Evolutionary conservation across 2,888 invertebrate species (phyloP).

Genomic region (Chalcis sispes): DNA sequence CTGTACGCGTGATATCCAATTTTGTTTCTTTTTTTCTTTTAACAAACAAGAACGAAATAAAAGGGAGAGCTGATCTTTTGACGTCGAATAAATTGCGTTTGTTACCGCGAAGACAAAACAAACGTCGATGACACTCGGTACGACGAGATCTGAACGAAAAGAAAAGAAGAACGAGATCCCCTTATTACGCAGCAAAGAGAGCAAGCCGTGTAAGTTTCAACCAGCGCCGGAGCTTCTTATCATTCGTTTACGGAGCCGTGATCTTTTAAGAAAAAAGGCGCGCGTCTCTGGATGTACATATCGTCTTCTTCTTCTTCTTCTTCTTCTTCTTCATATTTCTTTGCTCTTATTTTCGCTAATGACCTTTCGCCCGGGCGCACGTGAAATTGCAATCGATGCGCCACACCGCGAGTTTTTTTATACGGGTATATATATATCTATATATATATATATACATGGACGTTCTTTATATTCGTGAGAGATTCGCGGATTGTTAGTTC

Average conservation of each 20-base stretch:
- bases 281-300: neutral
- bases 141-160: no score
- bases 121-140: neutral
- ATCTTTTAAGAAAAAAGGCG: neutral
- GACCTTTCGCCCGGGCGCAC: conserved; percentile 15
- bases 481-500: conserved; percentile 65
- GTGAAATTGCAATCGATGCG: neutral
- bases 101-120: neutral
- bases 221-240: conserved; percentile 25
- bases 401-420: neutral
- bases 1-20: no score
- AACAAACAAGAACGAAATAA: no score
- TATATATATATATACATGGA: no score
- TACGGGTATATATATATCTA: no score
- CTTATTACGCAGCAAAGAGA: neutral
- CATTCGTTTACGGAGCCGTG: neutral
- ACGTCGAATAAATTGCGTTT: no score
- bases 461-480: conserved; percentile 45
- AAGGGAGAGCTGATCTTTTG: no score
- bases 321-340: no score
- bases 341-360: conserved; percentile 3
- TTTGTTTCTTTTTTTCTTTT: no score
- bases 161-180: neutral
- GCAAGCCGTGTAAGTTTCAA: neutral
- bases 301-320: neutral